phyloP scores from a whole-genome alignment of 2,888 invertebrate genomes.

The Ceriagrion tenellum region DNA sequence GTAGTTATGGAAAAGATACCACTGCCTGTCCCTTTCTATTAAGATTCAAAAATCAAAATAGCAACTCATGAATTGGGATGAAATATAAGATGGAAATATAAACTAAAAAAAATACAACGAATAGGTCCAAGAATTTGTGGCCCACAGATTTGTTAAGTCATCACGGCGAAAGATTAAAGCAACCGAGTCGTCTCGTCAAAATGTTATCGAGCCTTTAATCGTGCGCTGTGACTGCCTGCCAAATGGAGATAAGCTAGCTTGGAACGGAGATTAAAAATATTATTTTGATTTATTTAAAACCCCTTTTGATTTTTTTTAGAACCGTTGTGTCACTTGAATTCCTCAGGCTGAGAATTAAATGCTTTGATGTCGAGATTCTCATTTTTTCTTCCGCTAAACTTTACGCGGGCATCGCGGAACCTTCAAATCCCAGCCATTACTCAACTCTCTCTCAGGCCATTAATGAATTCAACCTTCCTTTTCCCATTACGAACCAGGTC shows the following conservation, averaged over 20 bases:
- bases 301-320: neutral
- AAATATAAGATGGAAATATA: too few species aligned
- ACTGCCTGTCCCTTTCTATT: too few species aligned
- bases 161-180: too few species aligned
- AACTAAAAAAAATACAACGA: too few species aligned
- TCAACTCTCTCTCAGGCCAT: neutral
- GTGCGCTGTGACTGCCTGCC: neutral
- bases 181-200: neutral
- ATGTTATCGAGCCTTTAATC: neutral
- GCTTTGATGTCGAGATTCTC: neutral
- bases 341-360: neutral
- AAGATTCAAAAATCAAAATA: too few species aligned
- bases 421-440: neutral
- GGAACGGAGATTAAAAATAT: too few species aligned
- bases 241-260: neutral
- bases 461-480: neutral
- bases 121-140: too few species aligned
- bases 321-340: neutral
- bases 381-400: neutral
- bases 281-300: too few species aligned
- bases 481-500: neutral
- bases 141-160: too few species aligned
- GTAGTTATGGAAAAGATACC: too few species aligned
- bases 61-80: too few species aligned
- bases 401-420: neutral